Percentiles rank a stretch among this genome's conserved stretches.
Conservation (phyloP, 2,113 vertebrate species). For the Dascyllus trimaculatus region DNA sequence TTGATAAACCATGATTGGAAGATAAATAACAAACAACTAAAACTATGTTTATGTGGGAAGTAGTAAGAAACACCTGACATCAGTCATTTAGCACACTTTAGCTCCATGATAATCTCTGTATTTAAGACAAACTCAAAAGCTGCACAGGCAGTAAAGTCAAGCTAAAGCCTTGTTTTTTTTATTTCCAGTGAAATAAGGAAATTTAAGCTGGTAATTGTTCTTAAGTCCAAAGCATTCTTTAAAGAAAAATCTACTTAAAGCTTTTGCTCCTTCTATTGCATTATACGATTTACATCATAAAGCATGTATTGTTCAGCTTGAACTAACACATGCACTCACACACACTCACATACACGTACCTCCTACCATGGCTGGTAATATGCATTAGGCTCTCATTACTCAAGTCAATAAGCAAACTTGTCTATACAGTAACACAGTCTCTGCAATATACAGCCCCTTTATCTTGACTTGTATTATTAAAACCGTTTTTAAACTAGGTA, state of each 20-base stretch:
- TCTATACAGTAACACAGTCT: constrained; percentile 15
- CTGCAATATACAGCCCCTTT: background rate
- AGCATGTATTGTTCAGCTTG: constrained; percentile 1
- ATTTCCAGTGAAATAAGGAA: no score
- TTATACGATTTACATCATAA: background rate
- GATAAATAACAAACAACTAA: no score
- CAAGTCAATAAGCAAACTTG: constrained; percentile 20
- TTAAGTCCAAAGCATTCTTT: no score
- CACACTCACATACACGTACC: background rate
- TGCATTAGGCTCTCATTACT: constrained; percentile 45
- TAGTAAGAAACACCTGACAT: no score
- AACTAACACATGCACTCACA: background rate
- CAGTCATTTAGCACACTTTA: no score
- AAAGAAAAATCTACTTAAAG: background rate
- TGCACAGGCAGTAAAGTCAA: background rate
- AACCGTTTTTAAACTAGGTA: no score
- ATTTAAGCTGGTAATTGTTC: no score
- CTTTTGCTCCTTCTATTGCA: background rate
- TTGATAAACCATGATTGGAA: no score
- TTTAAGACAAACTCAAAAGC: no score
- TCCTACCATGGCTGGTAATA: background rate
- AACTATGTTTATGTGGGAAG: no score
- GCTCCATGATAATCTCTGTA: no score
- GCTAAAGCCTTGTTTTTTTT: background rate
- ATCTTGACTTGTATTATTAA: no score